Evolutionary conservation across 2,888 invertebrate genomes (phyloP), one percentile per base, ranked within the genome.

Genomic region (Shargacucullia verbasci): DNA sequence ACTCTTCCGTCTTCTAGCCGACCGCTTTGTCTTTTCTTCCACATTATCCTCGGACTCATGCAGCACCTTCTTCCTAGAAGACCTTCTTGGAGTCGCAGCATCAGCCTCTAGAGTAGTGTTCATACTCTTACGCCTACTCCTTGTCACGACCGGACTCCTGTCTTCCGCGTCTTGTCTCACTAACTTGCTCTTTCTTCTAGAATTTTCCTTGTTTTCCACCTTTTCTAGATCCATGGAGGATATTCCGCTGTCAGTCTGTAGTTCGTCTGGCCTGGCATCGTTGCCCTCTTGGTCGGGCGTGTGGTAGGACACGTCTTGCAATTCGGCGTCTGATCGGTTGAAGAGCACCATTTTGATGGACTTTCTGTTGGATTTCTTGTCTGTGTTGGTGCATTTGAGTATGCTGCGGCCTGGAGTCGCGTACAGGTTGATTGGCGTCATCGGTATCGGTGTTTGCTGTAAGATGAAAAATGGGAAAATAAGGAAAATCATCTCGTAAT

Each of bases 381-480:
- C 70, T 0, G 78, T 74, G 9, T 76, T 83, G 0, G 75, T 34
- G 0, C 83, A 78, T 44, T 93, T 93, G 2, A 93, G 84, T 35
- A 93, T 92, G 61, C 93, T 92, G 0, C 89, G 85, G 0, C 84
- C 89, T 0, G 93, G 92, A 0, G 92, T 92, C 0, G 90, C 90
- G 35, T 75, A 57, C 0, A 85, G 35, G 60, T 87, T 82, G 6
- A 89, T 70, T 0, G 84, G 82, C 0, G 82, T 81, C 13, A 82
- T 14, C 0, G 83, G 83, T 0, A 82, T 15, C 0, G 86, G 85
- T 0, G 87, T 82, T 74, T 73, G 80, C 83, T 86, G 78, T 33
- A 63, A n/a, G n/a, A n/a, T n/a, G 20, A 20, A 20, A 20, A 2
- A 20, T 20, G 20, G 2, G 20, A 20, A 4, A 20, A 20, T 20